Percentiles rank a stretch among this genome's conserved stretches.
phyloP scores from a whole-genome alignment of 2,113 vertebrate species.

The Clarias magur region DNA sequence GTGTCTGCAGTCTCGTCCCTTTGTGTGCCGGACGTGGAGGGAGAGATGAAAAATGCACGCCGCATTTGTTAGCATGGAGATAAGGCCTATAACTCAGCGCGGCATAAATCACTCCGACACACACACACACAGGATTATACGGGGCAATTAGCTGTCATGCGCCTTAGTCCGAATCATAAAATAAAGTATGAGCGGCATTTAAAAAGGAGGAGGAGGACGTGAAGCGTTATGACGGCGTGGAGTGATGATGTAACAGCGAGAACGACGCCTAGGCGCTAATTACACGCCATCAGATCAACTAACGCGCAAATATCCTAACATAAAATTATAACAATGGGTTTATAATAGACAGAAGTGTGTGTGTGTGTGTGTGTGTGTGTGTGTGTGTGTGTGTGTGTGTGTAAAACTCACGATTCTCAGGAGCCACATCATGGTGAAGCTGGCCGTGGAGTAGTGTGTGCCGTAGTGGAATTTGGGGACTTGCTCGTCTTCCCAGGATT shows the following conservation, averaged over 20 bases:
- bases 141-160: constrained; percentile 53
- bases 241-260: not conserved
- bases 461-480: constrained; percentile 98
- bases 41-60: constrained; percentile 41
- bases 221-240: not conserved
- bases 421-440: constrained; percentile 92
- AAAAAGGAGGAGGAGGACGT: not conserved
- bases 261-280: not conserved
- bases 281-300: not conserved
- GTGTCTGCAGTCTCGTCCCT: not conserved
- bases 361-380: constrained; percentile 6
- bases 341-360: not conserved
- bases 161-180: constrained; percentile 35
- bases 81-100: constrained; percentile 41
- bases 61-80: constrained; percentile 57
- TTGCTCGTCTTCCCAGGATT: constrained; percentile 96
- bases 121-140: constrained; percentile 50
- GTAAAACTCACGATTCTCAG: constrained; percentile 87
- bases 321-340: not conserved
- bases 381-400: not conserved
- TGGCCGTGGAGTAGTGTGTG: constrained; percentile 97
- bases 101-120: constrained; percentile 52
- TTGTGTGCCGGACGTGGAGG: constrained; percentile 7
- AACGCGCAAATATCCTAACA: not conserved
- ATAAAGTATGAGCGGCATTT: constrained; percentile 20